Evolutionary conservation across 2,113 vertebrate species (phyloP), one percentile per base, ranked within the genome.

Genomic region (Tupaia tana): DNA sequence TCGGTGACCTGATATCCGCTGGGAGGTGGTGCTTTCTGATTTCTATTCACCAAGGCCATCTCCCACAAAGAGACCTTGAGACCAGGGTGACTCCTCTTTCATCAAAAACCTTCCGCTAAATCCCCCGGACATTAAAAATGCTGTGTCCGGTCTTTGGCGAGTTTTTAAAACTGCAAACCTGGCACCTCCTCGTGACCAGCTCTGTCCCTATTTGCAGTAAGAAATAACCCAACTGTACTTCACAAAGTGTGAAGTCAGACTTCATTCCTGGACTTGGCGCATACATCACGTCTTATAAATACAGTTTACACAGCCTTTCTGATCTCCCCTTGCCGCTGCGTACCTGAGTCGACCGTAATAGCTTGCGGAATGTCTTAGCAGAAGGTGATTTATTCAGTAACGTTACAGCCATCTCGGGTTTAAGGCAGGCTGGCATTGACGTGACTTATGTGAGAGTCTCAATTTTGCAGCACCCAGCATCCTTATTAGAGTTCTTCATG

Each of bases 351-450:
- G 88, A 66, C 82, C 96, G 25, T 80, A 93, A 94, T 59, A 96
- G 7, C 27, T 56, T 61, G 95, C 52, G 73, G 94, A 96, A 54
- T 95, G 16, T 61, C 90, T 87, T 82, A 95, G 89, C 1, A 96
- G 74, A 94, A 97, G 97, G 96, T 86, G 90, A 95, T 97, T 96
- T 97, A 96, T 95, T 98, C 66, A 78, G n/a, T 54, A 96, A 81
- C 27, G 78, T 95, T 96, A 93, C 58, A 87, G 12, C 52, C 77
- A 66, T 89, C 90, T 43, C 25, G 34, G 9, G 5, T 93, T 95
- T 95, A 95, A 95, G n/a, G 75, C 22, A 87, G 52, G 89, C 94
- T 90, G 58, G 22, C 73, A 59, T 31, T 91, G 83, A 97, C 95
- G 74, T 73, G 52, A 96, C 61, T 97, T 94, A 96, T 15, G 75